A percentile compares a stretch with the other conserved stretches of the same genome.
phyloP scores from a whole-genome alignment of 2,888 invertebrate genomes.

The Augiades crinisus region DNA sequence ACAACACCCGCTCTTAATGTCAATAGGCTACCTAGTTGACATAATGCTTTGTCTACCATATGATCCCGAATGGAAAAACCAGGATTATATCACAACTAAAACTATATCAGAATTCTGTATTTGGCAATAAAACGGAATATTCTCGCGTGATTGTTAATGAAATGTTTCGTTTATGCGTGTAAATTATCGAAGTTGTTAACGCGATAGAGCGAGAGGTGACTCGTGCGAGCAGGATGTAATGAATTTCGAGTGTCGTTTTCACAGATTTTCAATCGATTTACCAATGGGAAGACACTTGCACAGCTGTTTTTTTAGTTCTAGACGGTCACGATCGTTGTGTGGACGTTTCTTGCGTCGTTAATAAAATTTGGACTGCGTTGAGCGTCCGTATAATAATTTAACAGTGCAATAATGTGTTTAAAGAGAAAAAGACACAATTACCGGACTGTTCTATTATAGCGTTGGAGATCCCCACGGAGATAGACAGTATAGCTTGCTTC shows the following conservation, averaged over 20 bases:
- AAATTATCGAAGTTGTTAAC: constrained; percentile 20
- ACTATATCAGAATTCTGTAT: constrained; percentile 20
- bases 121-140: constrained; percentile 29
- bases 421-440: constrained; percentile 78
- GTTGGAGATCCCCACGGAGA: constrained; percentile 69
- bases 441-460: constrained; percentile 80
- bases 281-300: constrained; percentile 67
- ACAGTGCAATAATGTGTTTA: constrained; percentile 79
- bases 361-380: constrained; percentile 62
- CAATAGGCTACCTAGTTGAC: constrained; percentile 63
- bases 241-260: constrained; percentile 50
- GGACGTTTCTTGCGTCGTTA: constrained; percentile 54
- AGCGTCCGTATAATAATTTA: constrained; percentile 66
- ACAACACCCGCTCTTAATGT: constrained; percentile 40
- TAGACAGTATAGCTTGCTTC: constrained; percentile 60
- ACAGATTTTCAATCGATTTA: constrained; percentile 71
- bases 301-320: constrained; percentile 74
- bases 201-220: constrained; percentile 52
- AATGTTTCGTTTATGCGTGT: constrained; percentile 4
- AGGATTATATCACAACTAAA: constrained; percentile 28
- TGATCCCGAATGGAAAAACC: constrained; percentile 49
- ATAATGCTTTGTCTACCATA: constrained; percentile 71
- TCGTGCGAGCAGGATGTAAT: constrained; percentile 45
- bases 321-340: constrained; percentile 51
- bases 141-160: constrained; percentile 16